Evolutionary conservation across 2,113 vertebrate species (phyloP).

Genomic region (Sebastes fasciatus): DNA sequence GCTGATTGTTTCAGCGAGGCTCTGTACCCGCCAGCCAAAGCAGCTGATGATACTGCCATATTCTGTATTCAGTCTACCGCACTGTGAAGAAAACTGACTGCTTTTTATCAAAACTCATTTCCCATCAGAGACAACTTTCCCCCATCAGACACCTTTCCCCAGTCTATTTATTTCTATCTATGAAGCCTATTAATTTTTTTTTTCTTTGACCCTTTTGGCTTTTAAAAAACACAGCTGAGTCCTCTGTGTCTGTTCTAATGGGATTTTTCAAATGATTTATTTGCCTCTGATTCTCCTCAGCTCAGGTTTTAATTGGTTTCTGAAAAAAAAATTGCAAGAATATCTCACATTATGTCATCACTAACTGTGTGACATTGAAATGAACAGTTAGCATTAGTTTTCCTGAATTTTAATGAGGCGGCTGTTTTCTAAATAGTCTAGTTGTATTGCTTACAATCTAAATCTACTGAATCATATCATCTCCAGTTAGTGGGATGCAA

Average conservation of each 20-base stretch:
- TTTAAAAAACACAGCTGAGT: conserved; percentile 61
- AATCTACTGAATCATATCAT: not conserved
- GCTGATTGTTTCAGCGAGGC: conserved; percentile 73
- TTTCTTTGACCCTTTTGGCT: conserved; percentile 57
- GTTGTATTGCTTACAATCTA: not conserved
- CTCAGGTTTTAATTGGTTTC: conserved; percentile 66
- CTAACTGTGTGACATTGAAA: conserved; percentile 48
- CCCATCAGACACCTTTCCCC: conserved; percentile 47
- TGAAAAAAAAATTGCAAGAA: conserved; percentile 25
- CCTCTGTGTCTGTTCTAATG: conserved; percentile 66
- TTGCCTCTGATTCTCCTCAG: conserved; percentile 48
- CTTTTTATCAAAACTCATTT: conserved; percentile 75
- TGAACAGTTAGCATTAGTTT: conserved; percentile 50
- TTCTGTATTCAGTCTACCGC: conserved; percentile 55
- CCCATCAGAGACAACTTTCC: conserved; percentile 62
- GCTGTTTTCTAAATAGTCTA: conserved; percentile 28
- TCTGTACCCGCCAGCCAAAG: conserved; percentile 45
- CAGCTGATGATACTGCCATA: conserved; percentile 35
- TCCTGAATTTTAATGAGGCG: conserved; percentile 49
- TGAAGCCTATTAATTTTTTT: conserved; percentile 63
- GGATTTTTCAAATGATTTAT: conserved; percentile 70
- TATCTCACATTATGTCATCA: conserved; percentile 44
- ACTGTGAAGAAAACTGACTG: conserved; percentile 55
- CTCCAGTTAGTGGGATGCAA: conserved; percentile 7
- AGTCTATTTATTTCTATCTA: conserved; percentile 71